Evolutionary conservation across 2,888 invertebrate genomes (phyloP), one percentile per base, ranked within the genome.

Genomic region (Sinohyriopsis cumingii): DNA sequence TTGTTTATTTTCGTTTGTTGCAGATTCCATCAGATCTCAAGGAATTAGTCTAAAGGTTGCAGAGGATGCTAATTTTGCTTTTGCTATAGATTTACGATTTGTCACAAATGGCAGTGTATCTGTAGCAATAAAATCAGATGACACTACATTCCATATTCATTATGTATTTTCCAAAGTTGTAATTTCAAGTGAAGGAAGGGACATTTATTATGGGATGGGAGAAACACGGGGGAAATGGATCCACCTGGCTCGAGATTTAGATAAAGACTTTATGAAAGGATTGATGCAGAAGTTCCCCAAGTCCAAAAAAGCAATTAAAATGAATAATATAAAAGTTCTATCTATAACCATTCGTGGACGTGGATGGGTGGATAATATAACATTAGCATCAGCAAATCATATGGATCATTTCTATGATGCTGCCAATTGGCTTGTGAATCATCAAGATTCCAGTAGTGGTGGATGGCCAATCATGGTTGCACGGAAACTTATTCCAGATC

Each of bases 391-490:
- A 0, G 94, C 95, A 78, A 95, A 95, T 87, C 98, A 99, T 91
- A 93, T 95, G 91, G 94, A 94, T 78, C 95, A 96, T 90, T 98
- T 99, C 92, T 95, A 94, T 87, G 94, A 95, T 90, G 95, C 98
- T 5, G 96, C 98, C 18, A 93, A 95, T 84, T 99, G 98, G 98
- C 95, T 99, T 89, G 94, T 96, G 60, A 91, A 92, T 53, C 93
- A 95, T 90, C 99, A 99, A 91, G 95, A 97, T 88, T 56, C 60
- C n/a, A 89, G 92, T 67, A 93, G 94, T 25, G 99, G 99, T 63
- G 99, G 98, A 74, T 99, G 98, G 97, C 93, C 96, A 63, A 96
- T 97, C 87, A 95, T 95, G 66, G 97, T 97, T 63, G 92, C 79
- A 15, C 78, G 89, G n/a, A 83, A 81, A 62, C 77, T 89, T 55